These are phyloP conservation scores for Drosophila eugracilis DNA, from an alignment of 1,140 invertebrate species.

Conservation along the genomic window DNA sequence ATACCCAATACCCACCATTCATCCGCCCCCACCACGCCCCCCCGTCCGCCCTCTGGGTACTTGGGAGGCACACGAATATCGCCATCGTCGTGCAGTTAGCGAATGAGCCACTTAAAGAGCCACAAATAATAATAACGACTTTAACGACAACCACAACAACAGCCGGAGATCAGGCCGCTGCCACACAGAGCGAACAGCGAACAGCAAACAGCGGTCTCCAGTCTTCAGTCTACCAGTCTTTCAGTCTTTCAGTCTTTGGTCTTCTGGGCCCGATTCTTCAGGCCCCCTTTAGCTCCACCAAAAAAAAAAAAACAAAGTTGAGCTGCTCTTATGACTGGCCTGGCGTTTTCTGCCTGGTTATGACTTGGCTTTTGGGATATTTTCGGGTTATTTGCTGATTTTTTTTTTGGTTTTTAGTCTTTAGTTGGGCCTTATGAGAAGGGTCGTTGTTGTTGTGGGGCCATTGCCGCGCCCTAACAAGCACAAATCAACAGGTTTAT, in stretches of 20 bases:
- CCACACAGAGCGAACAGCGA: constrained; percentile 35
- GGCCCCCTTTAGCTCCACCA: too few relatives aligned
- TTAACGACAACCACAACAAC: constrained; percentile 79
- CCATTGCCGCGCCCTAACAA: constrained; percentile 71
- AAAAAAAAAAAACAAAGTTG: constrained; percentile 78
- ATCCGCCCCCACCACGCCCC: neutral
- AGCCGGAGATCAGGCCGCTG: constrained; percentile 61
- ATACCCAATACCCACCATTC: too few relatives aligned
- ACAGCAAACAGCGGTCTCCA: constrained; percentile 11
- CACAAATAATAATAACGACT: constrained; percentile 83
- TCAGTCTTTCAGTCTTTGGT: neutral
- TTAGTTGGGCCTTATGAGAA: constrained; percentile 23
- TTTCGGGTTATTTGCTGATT: constrained; percentile 10
- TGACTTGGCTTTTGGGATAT: constrained; percentile 29
- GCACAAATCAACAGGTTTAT: constrained; percentile 78
- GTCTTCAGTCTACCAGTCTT: neutral
- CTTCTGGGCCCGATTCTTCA: neutral
- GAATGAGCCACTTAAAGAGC: constrained; percentile 83
- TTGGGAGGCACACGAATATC: constrained; percentile 75
- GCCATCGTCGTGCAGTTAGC: constrained; percentile 81
- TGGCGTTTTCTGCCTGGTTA: constrained; percentile 24
- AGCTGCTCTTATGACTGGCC: constrained; percentile 70
- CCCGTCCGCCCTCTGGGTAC: neutral
- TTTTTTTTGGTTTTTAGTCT: neutral
- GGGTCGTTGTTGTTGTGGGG: constrained; percentile 33